These are phyloP conservation scores for Nautilus pompilius DNA, from an alignment of 1,140 invertebrate genomes.

Conservation along the genomic window DNA sequence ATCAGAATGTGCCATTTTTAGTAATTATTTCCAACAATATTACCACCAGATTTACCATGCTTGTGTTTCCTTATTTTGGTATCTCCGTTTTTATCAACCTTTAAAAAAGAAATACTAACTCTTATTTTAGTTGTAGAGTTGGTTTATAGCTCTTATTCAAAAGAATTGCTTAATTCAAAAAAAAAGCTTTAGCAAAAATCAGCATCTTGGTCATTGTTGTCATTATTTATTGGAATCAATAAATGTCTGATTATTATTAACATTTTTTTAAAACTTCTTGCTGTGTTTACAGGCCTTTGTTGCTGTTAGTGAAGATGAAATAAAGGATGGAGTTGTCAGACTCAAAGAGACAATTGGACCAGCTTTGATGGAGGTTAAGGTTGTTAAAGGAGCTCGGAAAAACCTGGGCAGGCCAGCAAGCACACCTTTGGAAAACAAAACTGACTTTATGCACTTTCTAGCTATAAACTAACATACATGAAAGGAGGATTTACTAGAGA, in stretches of 20 bases:
- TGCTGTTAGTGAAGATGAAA: constrained; percentile 47
- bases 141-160: too few relatives aligned
- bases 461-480: constrained; percentile 33
- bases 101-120: too few relatives aligned
- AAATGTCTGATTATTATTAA: not conserved
- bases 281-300: constrained; percentile 33
- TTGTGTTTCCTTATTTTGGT: too few relatives aligned
- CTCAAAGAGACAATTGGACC: constrained; percentile 46
- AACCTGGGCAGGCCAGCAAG: constrained; percentile 55
- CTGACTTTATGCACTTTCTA: constrained; percentile 58
- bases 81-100: too few relatives aligned
- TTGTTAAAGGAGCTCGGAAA: constrained; percentile 48
- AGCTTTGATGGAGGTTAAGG: constrained; percentile 54
- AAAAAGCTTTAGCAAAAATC: not conserved
- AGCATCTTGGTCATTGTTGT: not conserved
- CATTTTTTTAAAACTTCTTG: not conserved
- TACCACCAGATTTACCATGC: too few relatives aligned
- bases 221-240: not conserved
- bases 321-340: constrained; percentile 34
- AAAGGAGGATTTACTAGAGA: too few relatives aligned
- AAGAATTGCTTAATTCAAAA: too few relatives aligned
- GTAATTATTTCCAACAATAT: too few relatives aligned
- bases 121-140: too few relatives aligned
- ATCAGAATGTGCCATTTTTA: too few relatives aligned
- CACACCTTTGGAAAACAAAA: constrained; percentile 56